Conservation (phyloP, 2,113 vertebrate genomes). For the Crotalus helleri region DNA sequence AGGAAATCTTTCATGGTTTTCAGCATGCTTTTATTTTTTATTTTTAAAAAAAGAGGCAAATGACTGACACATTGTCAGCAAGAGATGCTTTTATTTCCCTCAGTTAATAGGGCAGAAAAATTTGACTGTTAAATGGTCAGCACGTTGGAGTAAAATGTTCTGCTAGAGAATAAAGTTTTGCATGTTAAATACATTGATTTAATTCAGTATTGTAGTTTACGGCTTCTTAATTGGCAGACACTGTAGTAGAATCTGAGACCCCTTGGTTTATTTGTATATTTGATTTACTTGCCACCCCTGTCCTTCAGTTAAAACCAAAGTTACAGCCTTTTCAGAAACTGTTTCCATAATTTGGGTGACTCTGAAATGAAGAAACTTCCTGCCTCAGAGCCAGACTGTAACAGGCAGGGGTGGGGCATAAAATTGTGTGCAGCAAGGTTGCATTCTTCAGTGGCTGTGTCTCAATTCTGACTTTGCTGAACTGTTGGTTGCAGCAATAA, state of each 20-base stretch:
- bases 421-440: neutral
- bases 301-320: neutral
- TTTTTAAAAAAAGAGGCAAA: neutral
- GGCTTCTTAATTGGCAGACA: constrained; percentile 45
- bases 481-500: neutral
- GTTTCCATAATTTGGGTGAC: neutral
- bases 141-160: neutral
- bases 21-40: neutral
- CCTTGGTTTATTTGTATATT: constrained; percentile 20
- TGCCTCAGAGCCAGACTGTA: neutral
- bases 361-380: neutral
- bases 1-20: constrained; percentile 27
- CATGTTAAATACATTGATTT: constrained; percentile 23
- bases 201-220: constrained; percentile 13
- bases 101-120: constrained; percentile 37
- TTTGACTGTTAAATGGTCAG: constrained; percentile 34
- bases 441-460: neutral
- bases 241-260: constrained; percentile 18
- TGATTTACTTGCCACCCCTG: constrained; percentile 44
- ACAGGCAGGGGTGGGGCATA: neutral
- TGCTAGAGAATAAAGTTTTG: constrained; percentile 36
- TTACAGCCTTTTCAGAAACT: neutral
- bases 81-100: constrained; percentile 23
- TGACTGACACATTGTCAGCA: constrained; percentile 25
- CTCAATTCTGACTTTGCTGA: neutral